Base-by-base conservation (phyloP, 2,888 invertebrate genomes). In the Drepanosiphum platanoidis region DNA sequence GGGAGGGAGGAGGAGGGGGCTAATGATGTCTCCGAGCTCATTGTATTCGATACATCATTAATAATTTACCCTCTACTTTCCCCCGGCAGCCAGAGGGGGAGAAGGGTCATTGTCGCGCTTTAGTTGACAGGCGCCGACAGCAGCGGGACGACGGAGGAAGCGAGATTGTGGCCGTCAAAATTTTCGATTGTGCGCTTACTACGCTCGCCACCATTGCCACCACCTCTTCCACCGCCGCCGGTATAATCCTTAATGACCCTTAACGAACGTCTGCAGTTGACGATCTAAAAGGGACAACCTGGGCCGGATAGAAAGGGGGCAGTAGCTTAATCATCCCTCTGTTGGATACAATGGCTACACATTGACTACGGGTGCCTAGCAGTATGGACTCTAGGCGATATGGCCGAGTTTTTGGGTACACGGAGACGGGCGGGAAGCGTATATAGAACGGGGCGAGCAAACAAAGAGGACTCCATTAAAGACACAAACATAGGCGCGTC, bases 201-300 rank as follows among this genome's bases (percentile, higher is more conserved):
- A 1, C 34, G 9, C n/a, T 75, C 34, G 34, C 34, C 68, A 32
- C 8, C 32, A 39, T 18, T 58, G n/a, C 46, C 42, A 71, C 8
- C 36, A 78, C 30, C 30, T 7, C 13, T 27, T 22, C 58, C n/a
- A 22, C n/a, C 18, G n/a, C n/a, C 13, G 27, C 36, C 46, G 83
- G 74, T 74, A 74, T 66, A 75, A 83, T 70, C 77, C 68, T 84
- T 84, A 84, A 84, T 84, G 84, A 84, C 68, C 84, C 68, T 84
- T 84, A 84, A 84, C 84, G 84, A 84, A 84, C 77, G 84, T 84
- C 84, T 84, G 84, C 68, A 75, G 84, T 84, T 84, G 84, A 75
- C 84, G 75, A 77, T 36, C 22, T 36, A 58, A 71, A 71, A 81
- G 80, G 80, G 70, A 81, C 52, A 30, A 58, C 70, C 70, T 58